phyloP scores from a whole-genome alignment of 1,140 invertebrate species.

The Heliconius hermathena region DNA sequence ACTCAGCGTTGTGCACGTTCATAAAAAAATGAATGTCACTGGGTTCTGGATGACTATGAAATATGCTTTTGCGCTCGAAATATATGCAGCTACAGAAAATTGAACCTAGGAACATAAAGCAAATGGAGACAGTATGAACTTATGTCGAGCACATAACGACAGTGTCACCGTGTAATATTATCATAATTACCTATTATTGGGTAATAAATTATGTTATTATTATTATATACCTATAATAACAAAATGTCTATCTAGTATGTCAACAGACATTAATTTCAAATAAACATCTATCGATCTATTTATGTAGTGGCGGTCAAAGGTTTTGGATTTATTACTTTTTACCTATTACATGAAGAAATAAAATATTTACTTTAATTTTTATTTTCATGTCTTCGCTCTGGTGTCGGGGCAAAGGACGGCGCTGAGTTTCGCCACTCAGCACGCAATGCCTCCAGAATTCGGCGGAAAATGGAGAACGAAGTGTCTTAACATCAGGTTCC shows the following conservation, averaged over 20 bases:
- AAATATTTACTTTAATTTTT: no score
- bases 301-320: neutral
- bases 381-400: no score
- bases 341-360: neutral
- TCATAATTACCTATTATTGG: conserved; percentile 8
- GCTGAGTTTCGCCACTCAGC: no score
- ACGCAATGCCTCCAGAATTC: no score
- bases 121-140: neutral
- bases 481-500: no score
- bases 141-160: neutral
- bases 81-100: neutral
- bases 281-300: neutral
- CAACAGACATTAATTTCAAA: neutral
- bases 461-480: no score
- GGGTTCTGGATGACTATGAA: no score
- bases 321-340: neutral
- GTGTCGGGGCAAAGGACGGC: no score
- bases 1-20: no score
- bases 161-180: neutral
- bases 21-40: no score
- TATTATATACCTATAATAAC: neutral
- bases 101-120: neutral
- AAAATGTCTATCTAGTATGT: neutral
- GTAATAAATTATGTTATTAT: conserved; percentile 5
- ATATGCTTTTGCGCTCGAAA: no score